Evolutionary conservation across 2,888 invertebrate species (phyloP), one percentile per base, ranked within the genome.

Genomic region (Thecophora atra): DNA sequence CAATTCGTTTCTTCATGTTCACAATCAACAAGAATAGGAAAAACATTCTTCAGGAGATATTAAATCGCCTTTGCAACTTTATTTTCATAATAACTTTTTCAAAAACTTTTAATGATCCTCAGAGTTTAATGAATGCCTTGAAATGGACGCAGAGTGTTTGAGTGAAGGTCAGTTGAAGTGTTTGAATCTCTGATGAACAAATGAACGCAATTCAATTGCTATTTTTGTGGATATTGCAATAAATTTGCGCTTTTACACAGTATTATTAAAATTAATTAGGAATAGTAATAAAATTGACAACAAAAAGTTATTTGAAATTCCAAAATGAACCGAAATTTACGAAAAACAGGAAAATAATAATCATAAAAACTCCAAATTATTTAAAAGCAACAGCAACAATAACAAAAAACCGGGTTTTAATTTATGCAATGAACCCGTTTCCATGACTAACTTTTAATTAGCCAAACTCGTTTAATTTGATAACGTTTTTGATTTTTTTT

Each of bases 361-460:
- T 58, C 15, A 17, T 7, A 1, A n/a, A 60, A 60, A 60, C 4
- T 60, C 7, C 0, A 30, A 30, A 26, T 56, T 2, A 26, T 3
- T 56, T 60, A 7, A 30, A 60, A 26, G 30, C 30, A 62, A n/a
- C 54, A 54, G 21, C 54, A 54, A 54, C 54, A 58, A 37, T 37
- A 56, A 56, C 63, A 63, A 63, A 58, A 70, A 63, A 70, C 70
- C 37, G 62, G 62, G 52, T 44, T 72, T 74, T 81, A 84, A 83
- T 83, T 82, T 83, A 83, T 83, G 81, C 84, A 81, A 76, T 79
- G 82, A 83, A 84, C 83, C 81, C 79, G 83, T 84, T 83, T 79
- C 74, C 75, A 77, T 76, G 70, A 75, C 75, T 78, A 72, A 74
- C 74, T 58, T 74, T 63, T 69, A 68, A 71, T 71, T 66, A 66